These are phyloP conservation scores for Scatophagus argus DNA, from an alignment of 2,113 vertebrate species.

Conservation along the genomic window DNA sequence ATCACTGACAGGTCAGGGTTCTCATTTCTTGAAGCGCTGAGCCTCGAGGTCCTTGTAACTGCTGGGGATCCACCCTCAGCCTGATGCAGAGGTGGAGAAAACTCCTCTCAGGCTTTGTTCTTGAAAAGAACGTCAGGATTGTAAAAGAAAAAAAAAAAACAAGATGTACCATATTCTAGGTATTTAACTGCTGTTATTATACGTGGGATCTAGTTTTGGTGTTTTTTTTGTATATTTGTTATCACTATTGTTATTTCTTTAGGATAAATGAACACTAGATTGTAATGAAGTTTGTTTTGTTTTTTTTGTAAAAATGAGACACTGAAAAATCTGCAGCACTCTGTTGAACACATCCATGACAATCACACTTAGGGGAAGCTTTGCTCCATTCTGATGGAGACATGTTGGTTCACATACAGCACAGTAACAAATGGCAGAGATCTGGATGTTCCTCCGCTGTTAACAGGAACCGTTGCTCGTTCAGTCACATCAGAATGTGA, in stretches of 20 bases:
- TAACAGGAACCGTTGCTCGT: not conserved
- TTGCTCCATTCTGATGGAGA: constrained; percentile 1
- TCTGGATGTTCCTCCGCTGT: not conserved
- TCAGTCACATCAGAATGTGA: constrained; percentile 10
- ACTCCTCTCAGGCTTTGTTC: constrained; percentile 31
- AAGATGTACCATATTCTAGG: constrained; percentile 47
- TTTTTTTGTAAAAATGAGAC: constrained; percentile 15
- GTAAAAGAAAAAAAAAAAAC: constrained; percentile 2
- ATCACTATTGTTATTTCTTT: constrained; percentile 32
- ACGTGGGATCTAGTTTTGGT: constrained; percentile 34
- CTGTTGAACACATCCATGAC: constrained; percentile 40
- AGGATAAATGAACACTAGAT: constrained; percentile 45
- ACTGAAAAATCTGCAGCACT: constrained; percentile 21
- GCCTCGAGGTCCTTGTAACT: constrained; percentile 9
- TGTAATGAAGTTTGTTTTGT: constrained; percentile 28
- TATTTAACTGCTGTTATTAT: constrained; percentile 54
- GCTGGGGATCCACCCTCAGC: constrained; percentile 10
- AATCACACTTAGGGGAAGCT: constrained; percentile 42
- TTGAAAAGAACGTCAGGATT: constrained; percentile 25
- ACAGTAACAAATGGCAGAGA: not conserved
- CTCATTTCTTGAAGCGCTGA: constrained; percentile 4
- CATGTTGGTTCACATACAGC: not conserved
- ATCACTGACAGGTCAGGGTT: constrained; percentile 13
- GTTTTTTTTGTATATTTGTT: constrained; percentile 39
- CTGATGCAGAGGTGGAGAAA: constrained; percentile 23